Base-by-base conservation (phyloP, 1,140 invertebrate species). In the Lethocerus indicus region DNA sequence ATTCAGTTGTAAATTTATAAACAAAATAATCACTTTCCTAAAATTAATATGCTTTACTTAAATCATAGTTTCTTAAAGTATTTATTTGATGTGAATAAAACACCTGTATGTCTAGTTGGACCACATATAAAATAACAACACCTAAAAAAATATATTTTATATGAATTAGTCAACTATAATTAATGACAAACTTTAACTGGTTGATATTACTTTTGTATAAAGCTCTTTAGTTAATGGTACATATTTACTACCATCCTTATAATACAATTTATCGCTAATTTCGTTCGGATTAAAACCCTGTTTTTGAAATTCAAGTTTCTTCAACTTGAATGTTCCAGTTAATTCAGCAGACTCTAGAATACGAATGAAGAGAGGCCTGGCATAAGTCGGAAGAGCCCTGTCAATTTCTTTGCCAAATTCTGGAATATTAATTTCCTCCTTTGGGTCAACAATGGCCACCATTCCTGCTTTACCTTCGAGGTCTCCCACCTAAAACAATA, bases 391-490 rank as follows among this genome's bases (percentile, higher is more conserved):
- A 45, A 96, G 66, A n/a, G 76, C 66, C 47, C 76, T 74, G 24
- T 76, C 70, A 1, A 92, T 60, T 23, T 74, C 75, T 32, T 68
- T 62, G 1, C 71, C 68, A 7, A 88, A 64, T 20, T 65, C 63
- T 35, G 72, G 71, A 21, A 87, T 66, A 61, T 90, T 75, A 1
- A 92, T 59, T 1, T 71, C 68, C 18, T 73, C 68, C 4, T 80
- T 72, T 7, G 76, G 73, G 65, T 92, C 88, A 6, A 86, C 82
- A 48, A 98, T 85, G 12, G 90, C 87, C 27, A 85, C 90, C 94
- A 98, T 98, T 21, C 94, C 94, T 25, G 91, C 92, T 54, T 80
- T 71, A 2, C 93, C 94, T 68, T 98, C 94, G 45, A 74, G 72
- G 44, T 71, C 72, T 60, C 60, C 56, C 50, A 62, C 51, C 58